Conservation (phyloP, 37 sponge, comb jelly and placozoan species). For the Aplysina aerophoba region DNA sequence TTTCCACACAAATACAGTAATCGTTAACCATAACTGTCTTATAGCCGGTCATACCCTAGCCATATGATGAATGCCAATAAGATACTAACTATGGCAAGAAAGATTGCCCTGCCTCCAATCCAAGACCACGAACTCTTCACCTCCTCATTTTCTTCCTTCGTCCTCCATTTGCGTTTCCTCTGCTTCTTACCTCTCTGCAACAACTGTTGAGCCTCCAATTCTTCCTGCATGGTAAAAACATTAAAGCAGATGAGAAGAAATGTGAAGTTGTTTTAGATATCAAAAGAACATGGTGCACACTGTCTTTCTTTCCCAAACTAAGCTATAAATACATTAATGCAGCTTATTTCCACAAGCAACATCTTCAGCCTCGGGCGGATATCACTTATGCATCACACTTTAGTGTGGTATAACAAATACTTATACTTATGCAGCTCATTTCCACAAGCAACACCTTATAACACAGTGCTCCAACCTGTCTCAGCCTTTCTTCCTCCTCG, state of each 20-base stretch:
- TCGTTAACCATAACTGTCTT: background rate
- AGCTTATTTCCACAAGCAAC: conserved; percentile 59
- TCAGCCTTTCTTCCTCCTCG: conserved; percentile 35
- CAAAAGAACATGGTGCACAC: conserved; percentile 14
- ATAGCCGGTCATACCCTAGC: too few relatives aligned
- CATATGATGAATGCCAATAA: too few relatives aligned
- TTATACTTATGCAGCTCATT: too few relatives aligned
- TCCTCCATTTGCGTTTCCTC: conserved; percentile 30
- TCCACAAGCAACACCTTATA: conserved; percentile 59
- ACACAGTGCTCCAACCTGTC: conserved; percentile 33
- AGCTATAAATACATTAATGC: too few relatives aligned
- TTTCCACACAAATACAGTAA: too few relatives aligned
- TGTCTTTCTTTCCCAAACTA: conserved; percentile 74
- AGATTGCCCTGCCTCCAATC: background rate
- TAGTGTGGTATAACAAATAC: too few relatives aligned
- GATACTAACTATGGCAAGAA: background rate
- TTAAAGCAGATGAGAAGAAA: background rate
- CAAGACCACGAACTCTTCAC: conserved; percentile 19
- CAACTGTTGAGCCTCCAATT: background rate
- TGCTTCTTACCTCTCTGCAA: conserved; percentile 48
- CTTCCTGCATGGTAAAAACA: background rate
- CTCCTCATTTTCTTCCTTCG: background rate
- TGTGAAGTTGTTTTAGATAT: background rate
- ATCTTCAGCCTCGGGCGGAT: too few relatives aligned
- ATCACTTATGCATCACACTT: too few relatives aligned